phyloP scores from a whole-genome alignment of 2,888 invertebrate species.

The Caenorhabditis parvicauda region DNA sequence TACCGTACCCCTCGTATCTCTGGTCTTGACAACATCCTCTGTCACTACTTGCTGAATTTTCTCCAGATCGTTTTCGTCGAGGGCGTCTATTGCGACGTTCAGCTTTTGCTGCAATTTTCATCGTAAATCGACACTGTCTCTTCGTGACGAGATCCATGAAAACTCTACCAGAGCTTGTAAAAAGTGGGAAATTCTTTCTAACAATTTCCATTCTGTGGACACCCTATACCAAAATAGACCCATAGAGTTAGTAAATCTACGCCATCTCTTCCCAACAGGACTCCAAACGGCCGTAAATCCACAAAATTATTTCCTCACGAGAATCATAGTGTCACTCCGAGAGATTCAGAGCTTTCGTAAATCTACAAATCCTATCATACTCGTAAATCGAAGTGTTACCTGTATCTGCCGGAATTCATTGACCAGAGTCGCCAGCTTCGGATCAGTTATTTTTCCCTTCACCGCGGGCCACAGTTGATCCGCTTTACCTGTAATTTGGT shows the following conservation, averaged over 20 bases:
- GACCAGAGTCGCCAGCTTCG: constrained; percentile 46
- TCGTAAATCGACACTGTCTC: too few relatives aligned
- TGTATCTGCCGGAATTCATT: constrained; percentile 54
- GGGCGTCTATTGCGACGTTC: constrained; percentile 41
- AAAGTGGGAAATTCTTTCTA: too few relatives aligned
- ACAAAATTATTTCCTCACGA: not conserved
- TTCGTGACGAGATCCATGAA: too few relatives aligned
- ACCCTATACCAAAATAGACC: too few relatives aligned
- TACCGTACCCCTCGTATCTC: constrained; percentile 49
- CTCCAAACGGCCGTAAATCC: not conserved
- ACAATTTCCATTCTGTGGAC: too few relatives aligned
- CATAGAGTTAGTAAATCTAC: too few relatives aligned
- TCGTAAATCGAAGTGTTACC: too few relatives aligned
- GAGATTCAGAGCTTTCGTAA: too few relatives aligned
- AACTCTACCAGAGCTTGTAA: too few relatives aligned
- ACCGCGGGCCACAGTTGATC: constrained; percentile 56
- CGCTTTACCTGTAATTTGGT: constrained; percentile 35
- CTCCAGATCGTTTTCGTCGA: constrained; percentile 51
- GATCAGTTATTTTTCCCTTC: constrained; percentile 52
- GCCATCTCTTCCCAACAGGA: not conserved
- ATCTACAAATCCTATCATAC: too few relatives aligned
- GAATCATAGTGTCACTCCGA: constrained; percentile 1
- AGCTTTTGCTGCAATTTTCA: constrained; percentile 39
- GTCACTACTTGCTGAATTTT: constrained; percentile 45
- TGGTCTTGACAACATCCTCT: constrained; percentile 46